Percentiles rank a stretch among this genome's conserved stretches.
These are phyloP conservation scores for Oncorhynchus nerka DNA, from an alignment of 2,113 vertebrate genomes.

Conservation along the genomic window DNA sequence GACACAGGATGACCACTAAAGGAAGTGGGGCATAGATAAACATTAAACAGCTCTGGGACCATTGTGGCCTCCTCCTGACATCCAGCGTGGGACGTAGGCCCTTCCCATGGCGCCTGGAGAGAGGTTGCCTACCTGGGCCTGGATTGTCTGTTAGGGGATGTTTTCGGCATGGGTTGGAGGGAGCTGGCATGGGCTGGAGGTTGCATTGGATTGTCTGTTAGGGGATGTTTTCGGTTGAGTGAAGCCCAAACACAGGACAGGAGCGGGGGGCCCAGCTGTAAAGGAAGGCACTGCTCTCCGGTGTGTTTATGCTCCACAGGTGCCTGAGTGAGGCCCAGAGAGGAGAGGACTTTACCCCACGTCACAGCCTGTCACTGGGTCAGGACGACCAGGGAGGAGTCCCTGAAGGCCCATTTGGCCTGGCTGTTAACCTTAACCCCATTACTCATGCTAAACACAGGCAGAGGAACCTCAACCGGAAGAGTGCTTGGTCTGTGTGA, in stretches of 20 bases:
- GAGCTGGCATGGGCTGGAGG: slow-evolving; percentile 18
- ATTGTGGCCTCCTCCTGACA: slow-evolving; percentile 51
- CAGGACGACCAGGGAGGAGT: slow-evolving; percentile 5
- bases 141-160: too few species aligned
- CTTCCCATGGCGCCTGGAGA: too few species aligned
- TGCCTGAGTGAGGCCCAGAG: slow-evolving; percentile 39
- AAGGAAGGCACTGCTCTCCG: slow-evolving; percentile 53
- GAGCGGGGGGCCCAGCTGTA: slow-evolving; percentile 40
- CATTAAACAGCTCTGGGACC: slow-evolving; percentile 48
- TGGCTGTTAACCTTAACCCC: slow-evolving; percentile 26
- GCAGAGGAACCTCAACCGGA: neutral
- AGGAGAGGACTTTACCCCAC: slow-evolving; percentile 38
- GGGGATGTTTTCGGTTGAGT: slow-evolving; percentile 63
- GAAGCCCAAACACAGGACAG: slow-evolving; percentile 60
- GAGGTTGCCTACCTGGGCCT: too few species aligned
- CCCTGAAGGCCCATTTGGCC: slow-evolving; percentile 20
- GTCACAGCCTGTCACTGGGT: slow-evolving; percentile 33
- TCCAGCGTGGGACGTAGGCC: neutral
- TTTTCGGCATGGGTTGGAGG: too few species aligned
- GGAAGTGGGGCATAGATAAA: slow-evolving; percentile 64
- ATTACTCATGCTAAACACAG: slow-evolving; percentile 13
- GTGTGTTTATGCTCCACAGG: slow-evolving; percentile 66
- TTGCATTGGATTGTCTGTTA: slow-evolving; percentile 25
- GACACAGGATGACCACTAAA: slow-evolving; percentile 32
- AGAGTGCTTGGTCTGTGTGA: slow-evolving; percentile 6